Evolutionary conservation across 2,797 vertebrate species (phyloP), one percentile per base, ranked within the genome.

Genomic region (Xyrichtys novacula): DNA sequence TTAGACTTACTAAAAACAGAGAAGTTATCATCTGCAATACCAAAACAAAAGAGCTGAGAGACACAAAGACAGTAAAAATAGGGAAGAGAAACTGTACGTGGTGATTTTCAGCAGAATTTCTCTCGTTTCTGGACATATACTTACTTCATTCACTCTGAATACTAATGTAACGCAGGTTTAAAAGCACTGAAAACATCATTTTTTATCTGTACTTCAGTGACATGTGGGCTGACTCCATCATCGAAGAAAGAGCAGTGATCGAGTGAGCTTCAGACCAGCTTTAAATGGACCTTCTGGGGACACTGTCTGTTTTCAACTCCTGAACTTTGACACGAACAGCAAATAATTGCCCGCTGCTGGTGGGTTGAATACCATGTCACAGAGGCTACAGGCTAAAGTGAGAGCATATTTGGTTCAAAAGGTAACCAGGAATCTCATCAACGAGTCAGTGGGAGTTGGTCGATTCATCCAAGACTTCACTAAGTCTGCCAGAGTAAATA

Each of bases 401-500:
- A 47, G 54, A 43, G 62, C 20, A 20, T 48, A 12, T 66, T 57
- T 26, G 54, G 36, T 53, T 76, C 5, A 69, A 59, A 57, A 69
- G 46, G 28, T 36, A 36, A 8, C 50, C 47, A 66, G 63, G 59
- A 65, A 66, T 62, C 44, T 57, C 39, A 38, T 53, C 32, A 57
- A 43, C 36, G 14, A 47, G 65, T 71, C 52, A 63, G 65, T 58
- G 56, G 69, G 78, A 76, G 60, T 25, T 22, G 49, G 23, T 68
- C 64, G 75, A 80, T 70, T 76, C 61, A 74, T 54, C 39, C n/a
- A 49, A 65, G 52, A 69, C 63, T 63, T 79, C 14, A 47, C 31
- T 16, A 67, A 63, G 56, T 58, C 23, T 71, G 56, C 65, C 78
- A 81, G 25, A 74, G 43, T 80, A 80, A 84, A 78, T 75, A 71